These are phyloP conservation scores for Terrapene triunguis DNA, from an alignment of 2,113 vertebrate genomes.

Conservation along the genomic window DNA sequence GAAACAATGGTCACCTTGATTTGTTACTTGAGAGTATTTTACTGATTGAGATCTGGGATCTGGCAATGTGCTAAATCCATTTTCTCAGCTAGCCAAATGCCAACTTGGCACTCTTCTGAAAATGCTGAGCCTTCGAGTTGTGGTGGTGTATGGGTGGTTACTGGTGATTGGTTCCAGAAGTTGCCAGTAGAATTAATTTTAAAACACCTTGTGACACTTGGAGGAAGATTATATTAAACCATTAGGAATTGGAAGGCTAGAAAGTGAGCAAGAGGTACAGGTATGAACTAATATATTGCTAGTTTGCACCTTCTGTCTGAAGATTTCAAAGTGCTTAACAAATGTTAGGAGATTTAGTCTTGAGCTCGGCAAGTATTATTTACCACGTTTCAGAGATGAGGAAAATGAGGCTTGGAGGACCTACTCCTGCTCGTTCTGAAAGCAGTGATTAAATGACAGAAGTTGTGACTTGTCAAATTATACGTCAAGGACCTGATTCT, in stretches of 20 bases:
- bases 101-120: slow-evolving; percentile 33
- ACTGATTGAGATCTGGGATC: slow-evolving; percentile 25
- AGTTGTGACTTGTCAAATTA: neutral
- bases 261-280: neutral
- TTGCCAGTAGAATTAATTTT: slow-evolving; percentile 31
- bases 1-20: slow-evolving; percentile 53
- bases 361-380: neutral
- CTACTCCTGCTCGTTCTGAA: neutral
- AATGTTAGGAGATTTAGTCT: neutral
- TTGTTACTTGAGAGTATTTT: slow-evolving; percentile 44
- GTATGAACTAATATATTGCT: neutral
- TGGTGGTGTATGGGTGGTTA: neutral
- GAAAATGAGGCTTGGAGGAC: neutral
- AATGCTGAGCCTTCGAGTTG: slow-evolving; percentile 32
- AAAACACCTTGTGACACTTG: neutral
- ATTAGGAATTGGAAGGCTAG: neutral
- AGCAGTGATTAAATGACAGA: neutral
- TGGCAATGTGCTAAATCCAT: slow-evolving; percentile 46
- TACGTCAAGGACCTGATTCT: neutral
- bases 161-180: neutral
- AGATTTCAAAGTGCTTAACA: neutral
- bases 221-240: neutral
- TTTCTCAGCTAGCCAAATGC: slow-evolving; percentile 57
- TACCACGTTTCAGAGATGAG: neutral
- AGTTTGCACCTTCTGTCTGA: neutral